Conservation (phyloP, 2,113 vertebrate species). For the Thermophis baileyi region DNA sequence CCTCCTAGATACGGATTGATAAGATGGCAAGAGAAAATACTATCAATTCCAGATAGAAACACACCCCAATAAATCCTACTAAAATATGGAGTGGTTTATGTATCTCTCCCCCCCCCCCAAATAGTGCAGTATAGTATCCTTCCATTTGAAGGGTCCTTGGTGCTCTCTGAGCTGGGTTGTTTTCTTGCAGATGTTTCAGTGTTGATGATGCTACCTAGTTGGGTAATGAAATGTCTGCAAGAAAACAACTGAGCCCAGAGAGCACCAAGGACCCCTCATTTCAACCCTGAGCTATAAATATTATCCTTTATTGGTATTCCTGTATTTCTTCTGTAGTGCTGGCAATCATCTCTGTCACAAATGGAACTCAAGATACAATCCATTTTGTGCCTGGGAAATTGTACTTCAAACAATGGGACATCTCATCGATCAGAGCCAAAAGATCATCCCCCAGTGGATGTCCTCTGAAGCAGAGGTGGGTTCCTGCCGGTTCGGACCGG, state of each 20-base stretch:
- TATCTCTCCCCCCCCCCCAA: neutral
- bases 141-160: neutral
- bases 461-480: neutral
- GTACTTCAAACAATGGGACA: slow-evolving; percentile 5
- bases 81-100: neutral
- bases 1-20: neutral
- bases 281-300: neutral
- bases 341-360: neutral
- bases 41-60: neutral
- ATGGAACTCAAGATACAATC: neutral
- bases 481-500: too few relatives aligned
- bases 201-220: neutral
- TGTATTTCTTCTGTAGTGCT: neutral
- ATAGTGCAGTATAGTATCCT: neutral
- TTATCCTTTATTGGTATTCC: neutral
- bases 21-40: neutral
- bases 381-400: neutral
- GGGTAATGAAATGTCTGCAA: neutral
- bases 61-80: neutral
- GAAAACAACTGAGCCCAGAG: neutral
- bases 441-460: slow-evolving; percentile 6
- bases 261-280: neutral
- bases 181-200: neutral
- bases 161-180: neutral
- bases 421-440: slow-evolving; percentile 9